Conservation (phyloP, 2,888 invertebrate species). For the Neoascia interrupta region DNA sequence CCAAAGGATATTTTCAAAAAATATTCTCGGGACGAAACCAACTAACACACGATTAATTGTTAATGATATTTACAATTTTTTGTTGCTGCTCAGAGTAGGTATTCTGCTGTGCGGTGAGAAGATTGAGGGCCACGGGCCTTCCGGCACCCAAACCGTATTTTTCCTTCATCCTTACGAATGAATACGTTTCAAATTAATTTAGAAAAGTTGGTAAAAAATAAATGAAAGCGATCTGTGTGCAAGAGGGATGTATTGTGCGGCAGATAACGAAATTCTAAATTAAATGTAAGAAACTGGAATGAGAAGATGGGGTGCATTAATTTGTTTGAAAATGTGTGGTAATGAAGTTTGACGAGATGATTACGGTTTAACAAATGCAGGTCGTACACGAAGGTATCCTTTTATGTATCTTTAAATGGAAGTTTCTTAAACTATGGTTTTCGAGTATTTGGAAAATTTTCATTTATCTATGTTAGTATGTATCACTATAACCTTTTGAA, state of each 20-base stretch:
- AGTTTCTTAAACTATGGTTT: no score
- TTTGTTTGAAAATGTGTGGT: slow-evolving; percentile 43
- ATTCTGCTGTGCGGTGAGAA: no score
- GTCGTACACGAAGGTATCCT: no score
- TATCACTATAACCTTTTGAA: no score
- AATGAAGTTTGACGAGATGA: slow-evolving; percentile 31
- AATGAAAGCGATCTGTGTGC: slow-evolving; percentile 21
- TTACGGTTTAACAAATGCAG: no score
- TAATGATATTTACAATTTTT: slow-evolving; percentile 19
- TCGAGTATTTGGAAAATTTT: no score
- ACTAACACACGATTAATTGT: slow-evolving; percentile 25
- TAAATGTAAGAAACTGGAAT: slow-evolving; percentile 10
- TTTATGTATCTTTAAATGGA: no score
- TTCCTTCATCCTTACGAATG: background rate
- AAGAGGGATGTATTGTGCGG: background rate
- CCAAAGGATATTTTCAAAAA: background rate
- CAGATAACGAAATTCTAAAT: slow-evolving; percentile 19
- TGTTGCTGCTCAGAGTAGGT: no score
- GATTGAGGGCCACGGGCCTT: background rate
- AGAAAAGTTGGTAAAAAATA: slow-evolving; percentile 20
- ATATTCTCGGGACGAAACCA: background rate
- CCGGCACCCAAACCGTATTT: slow-evolving; percentile 4
- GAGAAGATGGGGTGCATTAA: no score
- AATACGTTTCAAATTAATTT: slow-evolving; percentile 38
- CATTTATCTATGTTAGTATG: no score